phyloP scores from a whole-genome alignment of 2,797 vertebrate species.

The Cossypha heuglini region DNA sequence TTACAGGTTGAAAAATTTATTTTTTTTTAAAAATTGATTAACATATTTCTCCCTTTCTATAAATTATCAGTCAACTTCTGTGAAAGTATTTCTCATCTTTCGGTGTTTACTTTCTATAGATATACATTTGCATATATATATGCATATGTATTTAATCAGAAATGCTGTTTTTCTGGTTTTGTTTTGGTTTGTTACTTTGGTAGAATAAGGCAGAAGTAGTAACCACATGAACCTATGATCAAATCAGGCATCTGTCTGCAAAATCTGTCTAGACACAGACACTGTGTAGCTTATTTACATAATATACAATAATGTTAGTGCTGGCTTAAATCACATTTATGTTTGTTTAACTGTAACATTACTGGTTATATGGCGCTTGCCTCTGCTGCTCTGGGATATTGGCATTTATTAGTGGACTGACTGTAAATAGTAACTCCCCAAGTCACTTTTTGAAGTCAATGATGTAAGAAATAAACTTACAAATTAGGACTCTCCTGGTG shows the following conservation, averaged over 20 bases:
- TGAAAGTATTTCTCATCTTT: not conserved
- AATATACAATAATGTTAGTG: not conserved
- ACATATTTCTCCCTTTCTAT: rapidly evolving
- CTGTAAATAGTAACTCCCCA: slow-evolving; percentile 86
- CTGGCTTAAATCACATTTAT: not conserved
- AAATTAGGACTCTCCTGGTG: slow-evolving; percentile 51
- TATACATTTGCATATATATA: not conserved
- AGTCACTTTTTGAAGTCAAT: slow-evolving; percentile 88
- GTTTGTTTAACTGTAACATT: not conserved
- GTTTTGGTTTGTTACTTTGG: not conserved
- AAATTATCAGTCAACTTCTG: not conserved
- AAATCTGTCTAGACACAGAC: not conserved
- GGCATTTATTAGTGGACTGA: slow-evolving; percentile 85
- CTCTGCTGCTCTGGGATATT: slow-evolving; percentile 77
- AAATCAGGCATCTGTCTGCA: not conserved
- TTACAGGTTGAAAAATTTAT: not conserved
- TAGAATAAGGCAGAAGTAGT: not conserved
- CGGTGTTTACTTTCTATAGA: not conserved
- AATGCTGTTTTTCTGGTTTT: not conserved
- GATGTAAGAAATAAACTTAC: slow-evolving; percentile 45
- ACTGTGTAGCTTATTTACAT: not conserved
- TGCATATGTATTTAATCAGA: not conserved
- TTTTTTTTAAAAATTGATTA: not conserved
- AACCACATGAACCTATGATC: not conserved
- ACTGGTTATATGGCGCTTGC: slow-evolving; percentile 60